Conservation (phyloP, 2,888 invertebrate genomes). For the Anorthoa munda region DNA sequence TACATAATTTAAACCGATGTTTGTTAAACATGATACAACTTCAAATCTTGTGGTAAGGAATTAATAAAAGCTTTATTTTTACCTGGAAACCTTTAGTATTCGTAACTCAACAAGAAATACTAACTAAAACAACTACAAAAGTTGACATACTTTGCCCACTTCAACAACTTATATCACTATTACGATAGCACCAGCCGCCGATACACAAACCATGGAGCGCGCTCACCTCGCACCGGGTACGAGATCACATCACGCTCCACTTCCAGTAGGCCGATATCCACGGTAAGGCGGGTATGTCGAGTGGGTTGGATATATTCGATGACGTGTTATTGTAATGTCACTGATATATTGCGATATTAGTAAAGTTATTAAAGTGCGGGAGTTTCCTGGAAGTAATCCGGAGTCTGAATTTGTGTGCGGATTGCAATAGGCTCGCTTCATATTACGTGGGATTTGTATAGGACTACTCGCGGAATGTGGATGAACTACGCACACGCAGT, state of each 20-base stretch:
- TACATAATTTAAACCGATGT: background rate
- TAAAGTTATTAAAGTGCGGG: background rate
- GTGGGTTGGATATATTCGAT: background rate
- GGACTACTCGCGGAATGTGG: too few species aligned
- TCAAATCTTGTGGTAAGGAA: too few species aligned
- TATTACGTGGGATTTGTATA: too few species aligned
- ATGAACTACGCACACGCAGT: too few species aligned
- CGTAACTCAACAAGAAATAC: too few species aligned
- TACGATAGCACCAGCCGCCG: background rate
- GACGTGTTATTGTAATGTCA: background rate
- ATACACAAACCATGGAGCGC: background rate
- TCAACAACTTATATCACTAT: background rate
- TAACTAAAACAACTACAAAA: background rate
- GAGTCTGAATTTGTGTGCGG: background rate
- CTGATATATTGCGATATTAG: background rate
- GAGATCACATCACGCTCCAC: background rate
- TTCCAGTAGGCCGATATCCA: background rate
- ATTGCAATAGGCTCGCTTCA: too few species aligned
- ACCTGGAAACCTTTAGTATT: background rate
- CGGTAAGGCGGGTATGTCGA: background rate
- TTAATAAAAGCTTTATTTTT: too few species aligned
- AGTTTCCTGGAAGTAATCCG: too few species aligned
- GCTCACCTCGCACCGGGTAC: background rate
- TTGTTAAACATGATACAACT: too few species aligned
- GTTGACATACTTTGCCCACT: background rate